These are phyloP conservation scores for Aegotheles bennettii DNA, from an alignment of 2,113 vertebrate species.

Conservation along the genomic window DNA sequence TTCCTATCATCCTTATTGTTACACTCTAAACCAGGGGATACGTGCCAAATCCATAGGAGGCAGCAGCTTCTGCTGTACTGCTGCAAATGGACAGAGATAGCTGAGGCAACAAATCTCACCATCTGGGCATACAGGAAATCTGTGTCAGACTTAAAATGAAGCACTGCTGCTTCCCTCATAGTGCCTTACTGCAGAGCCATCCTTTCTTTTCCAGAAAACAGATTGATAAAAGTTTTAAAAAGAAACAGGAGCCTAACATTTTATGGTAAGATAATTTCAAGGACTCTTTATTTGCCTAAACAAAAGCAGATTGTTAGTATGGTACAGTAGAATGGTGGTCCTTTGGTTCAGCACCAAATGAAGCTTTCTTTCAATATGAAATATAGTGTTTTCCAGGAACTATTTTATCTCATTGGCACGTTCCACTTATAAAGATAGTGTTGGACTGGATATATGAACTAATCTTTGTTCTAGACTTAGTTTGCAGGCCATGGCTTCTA, in stretches of 20 bases:
- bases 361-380: neutral
- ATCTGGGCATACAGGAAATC: neutral
- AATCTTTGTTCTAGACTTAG: slow-evolving; percentile 18
- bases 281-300: neutral
- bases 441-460: neutral
- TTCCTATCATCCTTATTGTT: too few species aligned
- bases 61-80: neutral
- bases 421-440: neutral
- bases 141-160: neutral
- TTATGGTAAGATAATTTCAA: neutral
- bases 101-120: neutral
- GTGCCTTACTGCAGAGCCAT: neutral
- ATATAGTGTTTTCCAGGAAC: neutral
- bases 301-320: neutral
- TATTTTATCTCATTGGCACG: neutral
- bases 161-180: neutral
- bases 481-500: slow-evolving; percentile 30
- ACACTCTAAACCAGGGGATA: neutral
- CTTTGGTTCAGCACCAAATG: neutral
- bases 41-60: rapidly evolving
- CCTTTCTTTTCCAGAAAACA: neutral
- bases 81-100: neutral
- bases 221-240: neutral
- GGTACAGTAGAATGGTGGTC: neutral
- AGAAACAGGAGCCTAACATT: neutral